phyloP scores from a whole-genome alignment of 2,888 invertebrate species.

The Nomada fucata region DNA sequence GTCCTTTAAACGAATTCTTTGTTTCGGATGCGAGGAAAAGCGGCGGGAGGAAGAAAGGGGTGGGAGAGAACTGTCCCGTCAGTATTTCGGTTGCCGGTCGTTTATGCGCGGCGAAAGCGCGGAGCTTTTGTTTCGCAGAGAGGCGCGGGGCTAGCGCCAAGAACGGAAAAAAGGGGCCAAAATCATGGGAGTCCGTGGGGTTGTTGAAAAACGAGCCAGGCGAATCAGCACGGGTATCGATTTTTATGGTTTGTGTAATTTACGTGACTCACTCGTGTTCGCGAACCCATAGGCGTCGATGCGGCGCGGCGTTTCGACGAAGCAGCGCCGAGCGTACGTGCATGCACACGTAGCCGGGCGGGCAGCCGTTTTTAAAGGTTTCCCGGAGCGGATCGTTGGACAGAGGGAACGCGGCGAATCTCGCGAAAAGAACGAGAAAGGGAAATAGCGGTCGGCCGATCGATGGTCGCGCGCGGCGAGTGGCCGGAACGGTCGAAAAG shows the following conservation, averaged over 20 bases:
- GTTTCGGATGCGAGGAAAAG: background rate
- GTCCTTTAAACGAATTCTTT: background rate
- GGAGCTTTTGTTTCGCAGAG: slow-evolving; percentile 14
- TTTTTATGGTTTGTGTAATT: slow-evolving; percentile 63
- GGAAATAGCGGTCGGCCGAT: slow-evolving; percentile 44
- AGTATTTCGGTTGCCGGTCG: background rate
- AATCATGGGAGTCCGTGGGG: slow-evolving; percentile 32
- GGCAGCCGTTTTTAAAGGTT: too few relatives aligned
- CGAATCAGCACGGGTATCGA: slow-evolving; percentile 51
- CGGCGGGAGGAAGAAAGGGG: background rate
- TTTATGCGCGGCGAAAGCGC: background rate
- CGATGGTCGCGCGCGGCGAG: background rate
- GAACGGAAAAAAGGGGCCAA: slow-evolving; percentile 44
- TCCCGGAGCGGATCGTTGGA: background rate
- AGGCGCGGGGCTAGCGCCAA: slow-evolving; percentile 13
- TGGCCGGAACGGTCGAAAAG: slow-evolving; percentile 60
- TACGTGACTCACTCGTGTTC: slow-evolving; percentile 56
- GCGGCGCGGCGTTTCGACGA: background rate
- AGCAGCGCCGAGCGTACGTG: slow-evolving; percentile 1
- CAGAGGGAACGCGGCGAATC: background rate
- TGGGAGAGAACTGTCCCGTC: background rate
- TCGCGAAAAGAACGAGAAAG: background rate
- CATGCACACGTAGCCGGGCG: too few relatives aligned
- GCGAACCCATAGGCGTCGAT: slow-evolving; percentile 34
- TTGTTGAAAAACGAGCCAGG: slow-evolving; percentile 45